Conservation (phyloP, 2,888 invertebrate species). For the Phalangium opilio region DNA sequence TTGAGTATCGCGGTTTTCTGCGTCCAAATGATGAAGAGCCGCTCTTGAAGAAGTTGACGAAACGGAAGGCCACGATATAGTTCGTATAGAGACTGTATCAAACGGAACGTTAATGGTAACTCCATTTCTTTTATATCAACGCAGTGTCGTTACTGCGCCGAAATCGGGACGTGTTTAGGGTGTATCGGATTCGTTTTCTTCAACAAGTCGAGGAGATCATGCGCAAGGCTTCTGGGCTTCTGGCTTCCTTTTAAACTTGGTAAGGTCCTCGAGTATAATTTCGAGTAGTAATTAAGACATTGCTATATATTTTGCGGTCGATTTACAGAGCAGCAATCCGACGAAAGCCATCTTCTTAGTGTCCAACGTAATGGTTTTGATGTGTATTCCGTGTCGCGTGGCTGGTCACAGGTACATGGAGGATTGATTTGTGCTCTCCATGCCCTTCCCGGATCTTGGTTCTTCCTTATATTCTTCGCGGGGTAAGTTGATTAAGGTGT, state of each 20-base stretch:
- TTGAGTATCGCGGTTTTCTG: conserved; percentile 75
- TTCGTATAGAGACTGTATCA: no score
- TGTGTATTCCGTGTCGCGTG: conserved; percentile 76
- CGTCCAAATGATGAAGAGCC: conserved; percentile 52
- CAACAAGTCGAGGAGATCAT: conserved; percentile 90
- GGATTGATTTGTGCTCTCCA: conserved; percentile 75
- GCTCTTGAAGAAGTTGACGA: conserved; percentile 34
- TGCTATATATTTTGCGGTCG: no score
- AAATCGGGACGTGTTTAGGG: conserved; percentile 67
- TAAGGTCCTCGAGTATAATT: no score
- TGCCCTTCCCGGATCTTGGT: conserved; percentile 95
- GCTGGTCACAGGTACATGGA: conserved; percentile 57
- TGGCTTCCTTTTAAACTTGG: conserved; percentile 82
- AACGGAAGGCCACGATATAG: conserved; percentile 27
- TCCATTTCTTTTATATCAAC: no score
- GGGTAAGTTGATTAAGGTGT: conserved; percentile 50
- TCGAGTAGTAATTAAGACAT: no score
- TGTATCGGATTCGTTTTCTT: conserved; percentile 75
- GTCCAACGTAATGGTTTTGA: conserved; percentile 73
- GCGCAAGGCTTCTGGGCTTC: conserved; percentile 78
- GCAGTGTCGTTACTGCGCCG: conserved; percentile 54
- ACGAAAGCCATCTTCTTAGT: conserved; percentile 46
- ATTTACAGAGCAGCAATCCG: conserved; percentile 4
- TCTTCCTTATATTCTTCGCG: conserved; percentile 94
- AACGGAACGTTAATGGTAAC: no score